phyloP scores from a whole-genome alignment of 2,113 vertebrate species.

The Malurus elegans region DNA sequence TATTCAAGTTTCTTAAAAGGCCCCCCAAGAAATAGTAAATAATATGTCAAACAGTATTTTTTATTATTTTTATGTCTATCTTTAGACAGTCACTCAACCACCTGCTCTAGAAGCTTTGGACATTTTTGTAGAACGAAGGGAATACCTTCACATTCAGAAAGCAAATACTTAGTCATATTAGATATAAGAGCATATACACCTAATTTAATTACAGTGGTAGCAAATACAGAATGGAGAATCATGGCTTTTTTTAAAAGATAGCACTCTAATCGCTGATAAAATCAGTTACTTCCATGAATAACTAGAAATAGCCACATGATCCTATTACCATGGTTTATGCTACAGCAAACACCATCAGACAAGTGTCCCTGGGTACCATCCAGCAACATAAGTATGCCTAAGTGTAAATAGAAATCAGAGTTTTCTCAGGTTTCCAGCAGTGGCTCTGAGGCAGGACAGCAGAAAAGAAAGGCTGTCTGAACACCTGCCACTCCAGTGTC shows the following conservation, averaged over 20 bases:
- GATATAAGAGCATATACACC: neutral
- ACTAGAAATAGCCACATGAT: neutral
- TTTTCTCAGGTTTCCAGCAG: neutral
- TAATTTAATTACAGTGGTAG: neutral
- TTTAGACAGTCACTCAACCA: neutral
- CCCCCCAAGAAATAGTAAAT: neutral
- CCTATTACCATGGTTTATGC: neutral
- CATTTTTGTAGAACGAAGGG: neutral
- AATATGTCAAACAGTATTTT: neutral
- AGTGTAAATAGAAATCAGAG: neutral
- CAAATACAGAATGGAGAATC: neutral
- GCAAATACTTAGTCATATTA: neutral
- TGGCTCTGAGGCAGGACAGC: neutral
- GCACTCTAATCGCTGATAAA: neutral
- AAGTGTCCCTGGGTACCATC: neutral
- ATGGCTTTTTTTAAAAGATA: neutral
- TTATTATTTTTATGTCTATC: neutral
- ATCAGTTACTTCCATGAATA: neutral
- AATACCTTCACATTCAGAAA: neutral
- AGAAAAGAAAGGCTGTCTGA: neutral
- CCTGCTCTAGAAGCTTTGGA: neutral
- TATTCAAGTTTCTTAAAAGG: neutral
- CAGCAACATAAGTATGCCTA: neutral
- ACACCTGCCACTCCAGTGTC: neutral
- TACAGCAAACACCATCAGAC: neutral